Percentiles rank a stretch among this genome's conserved stretches.
Evolutionary conservation across 1,140 invertebrate species (phyloP).

Genomic region (Archivesica marissinica): DNA sequence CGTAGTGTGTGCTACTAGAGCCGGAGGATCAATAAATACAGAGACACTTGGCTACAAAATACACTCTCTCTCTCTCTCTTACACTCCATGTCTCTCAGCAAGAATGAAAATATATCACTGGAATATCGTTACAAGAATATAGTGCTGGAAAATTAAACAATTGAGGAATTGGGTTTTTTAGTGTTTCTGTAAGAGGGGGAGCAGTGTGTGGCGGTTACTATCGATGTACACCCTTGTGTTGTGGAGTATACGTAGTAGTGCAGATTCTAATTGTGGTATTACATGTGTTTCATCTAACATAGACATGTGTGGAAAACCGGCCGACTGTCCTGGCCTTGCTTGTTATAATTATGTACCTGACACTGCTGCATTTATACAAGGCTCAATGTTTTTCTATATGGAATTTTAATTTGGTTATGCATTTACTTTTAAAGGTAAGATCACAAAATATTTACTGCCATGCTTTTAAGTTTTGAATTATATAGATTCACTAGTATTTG

Average conservation of each 20-base stretch:
- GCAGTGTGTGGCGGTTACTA: too few relatives aligned
- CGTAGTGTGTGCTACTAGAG: constrained; percentile 4
- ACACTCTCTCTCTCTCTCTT: constrained; percentile 26
- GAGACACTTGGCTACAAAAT: constrained; percentile 28
- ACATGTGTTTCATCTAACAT: neutral
- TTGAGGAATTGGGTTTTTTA: neutral
- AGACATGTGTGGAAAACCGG: neutral
- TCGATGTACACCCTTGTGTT: too few relatives aligned
- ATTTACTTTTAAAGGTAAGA: constrained; percentile 18
- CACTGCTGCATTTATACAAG: constrained; percentile 7
- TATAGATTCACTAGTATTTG: too few relatives aligned
- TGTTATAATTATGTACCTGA: neutral
- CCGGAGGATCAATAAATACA: constrained; percentile 15
- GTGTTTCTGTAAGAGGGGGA: too few relatives aligned
- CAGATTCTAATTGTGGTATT: too few relatives aligned
- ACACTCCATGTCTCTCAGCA: constrained; percentile 12
- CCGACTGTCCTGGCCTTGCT: neutral
- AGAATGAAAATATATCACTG: constrained; percentile 29
- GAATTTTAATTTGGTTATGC: constrained; percentile 11
- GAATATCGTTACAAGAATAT: neutral
- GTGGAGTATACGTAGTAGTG: too few relatives aligned
- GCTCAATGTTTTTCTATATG: neutral
- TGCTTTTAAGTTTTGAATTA: too few relatives aligned
- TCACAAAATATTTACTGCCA: too few relatives aligned
- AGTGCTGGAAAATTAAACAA: neutral